Conservation (phyloP, 2,797 vertebrate genomes). For the Hydrocynus forskahlii region DNA sequence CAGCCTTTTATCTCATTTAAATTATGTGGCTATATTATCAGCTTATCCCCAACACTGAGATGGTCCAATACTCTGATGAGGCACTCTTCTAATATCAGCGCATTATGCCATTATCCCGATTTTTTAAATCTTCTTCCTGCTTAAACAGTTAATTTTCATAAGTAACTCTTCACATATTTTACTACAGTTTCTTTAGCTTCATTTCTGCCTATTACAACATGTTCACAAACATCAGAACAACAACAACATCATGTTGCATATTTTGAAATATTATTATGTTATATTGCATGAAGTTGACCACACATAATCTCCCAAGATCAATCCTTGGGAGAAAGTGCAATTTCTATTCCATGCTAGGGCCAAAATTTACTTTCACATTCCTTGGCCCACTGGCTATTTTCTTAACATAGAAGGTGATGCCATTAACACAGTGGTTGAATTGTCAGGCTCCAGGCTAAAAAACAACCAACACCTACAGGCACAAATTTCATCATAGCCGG, state of each 20-base stretch:
- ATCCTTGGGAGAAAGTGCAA: background rate
- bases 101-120: background rate
- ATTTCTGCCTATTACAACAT: no score
- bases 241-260: background rate
- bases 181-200: no score
- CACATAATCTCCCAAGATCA: background rate
- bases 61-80: no score
- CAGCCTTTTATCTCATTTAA: no score
- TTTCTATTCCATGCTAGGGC: background rate
- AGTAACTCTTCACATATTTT: no score
- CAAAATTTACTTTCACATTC: background rate
- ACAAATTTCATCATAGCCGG: background rate
- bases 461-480: background rate
- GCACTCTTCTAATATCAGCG: no score
- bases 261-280: background rate
- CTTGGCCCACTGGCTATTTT: background rate
- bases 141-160: no score
- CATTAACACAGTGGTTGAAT: slow-evolving; percentile 9
- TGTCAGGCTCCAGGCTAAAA: slow-evolving; percentile 4
- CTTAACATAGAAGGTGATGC: slow-evolving; percentile 10
- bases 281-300: background rate
- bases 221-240: no score
- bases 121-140: no score
- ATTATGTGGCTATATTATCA: no score
- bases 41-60: no score